phyloP scores from a whole-genome alignment of 2,888 invertebrate genomes.

The Cetonia aurata region DNA sequence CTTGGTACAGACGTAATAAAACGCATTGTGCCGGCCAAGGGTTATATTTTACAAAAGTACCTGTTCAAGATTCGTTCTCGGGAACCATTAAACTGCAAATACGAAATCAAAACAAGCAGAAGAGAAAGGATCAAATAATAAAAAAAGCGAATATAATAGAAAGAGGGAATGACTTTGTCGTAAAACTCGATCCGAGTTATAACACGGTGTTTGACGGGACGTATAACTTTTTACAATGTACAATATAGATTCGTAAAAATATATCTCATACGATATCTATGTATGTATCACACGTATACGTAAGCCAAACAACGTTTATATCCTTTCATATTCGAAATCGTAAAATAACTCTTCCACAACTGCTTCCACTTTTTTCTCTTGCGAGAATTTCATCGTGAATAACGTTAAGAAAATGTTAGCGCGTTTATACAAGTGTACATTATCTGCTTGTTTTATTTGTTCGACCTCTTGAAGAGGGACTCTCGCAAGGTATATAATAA shows the following conservation, averaged over 20 bases:
- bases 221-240: conserved; percentile 61
- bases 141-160: conserved; percentile 41
- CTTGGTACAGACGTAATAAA: background rate
- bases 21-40: background rate
- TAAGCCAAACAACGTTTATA: conserved; percentile 37
- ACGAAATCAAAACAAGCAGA: conserved; percentile 32
- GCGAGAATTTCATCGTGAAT: conserved; percentile 11
- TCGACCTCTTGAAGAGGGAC: conserved; percentile 7
- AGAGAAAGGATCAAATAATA: conserved; percentile 34
- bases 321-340: conserved; percentile 40
- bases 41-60: conserved; percentile 5
- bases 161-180: conserved; percentile 34
- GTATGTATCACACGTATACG: conserved; percentile 10
- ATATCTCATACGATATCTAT: conserved; percentile 19
- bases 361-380: conserved; percentile 5
- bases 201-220: conserved; percentile 34
- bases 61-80: conserved; percentile 9
- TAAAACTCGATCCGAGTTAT: conserved; percentile 38
- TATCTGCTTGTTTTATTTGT: conserved; percentile 11
- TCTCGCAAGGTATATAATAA: conserved; percentile 2
- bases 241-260: conserved; percentile 54
- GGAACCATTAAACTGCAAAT: conserved; percentile 18
- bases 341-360: conserved; percentile 38
- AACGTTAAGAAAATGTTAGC: conserved; percentile 16
- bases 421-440: conserved; percentile 3